phyloP scores from a whole-genome alignment of 2,888 invertebrate genomes.

The Sarcophaga subvicina region DNA sequence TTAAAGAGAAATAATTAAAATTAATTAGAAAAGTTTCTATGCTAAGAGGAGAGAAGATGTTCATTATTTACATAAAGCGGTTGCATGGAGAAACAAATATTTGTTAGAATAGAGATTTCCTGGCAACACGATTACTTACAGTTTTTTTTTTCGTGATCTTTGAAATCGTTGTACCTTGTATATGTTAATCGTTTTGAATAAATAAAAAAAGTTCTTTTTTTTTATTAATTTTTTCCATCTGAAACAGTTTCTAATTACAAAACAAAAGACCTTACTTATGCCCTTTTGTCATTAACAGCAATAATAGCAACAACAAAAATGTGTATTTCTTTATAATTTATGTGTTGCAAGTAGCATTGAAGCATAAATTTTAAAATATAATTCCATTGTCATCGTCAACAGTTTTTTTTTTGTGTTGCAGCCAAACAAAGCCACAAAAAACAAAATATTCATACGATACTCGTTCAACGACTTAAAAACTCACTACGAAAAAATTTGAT shows the following conservation, averaged over 20 bases:
- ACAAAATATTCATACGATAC: background rate
- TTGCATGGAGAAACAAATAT: conserved; percentile 16
- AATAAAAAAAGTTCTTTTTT: too few species aligned
- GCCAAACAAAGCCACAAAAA: conserved; percentile 33
- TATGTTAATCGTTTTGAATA: too few species aligned
- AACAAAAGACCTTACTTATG: conserved; percentile 9
- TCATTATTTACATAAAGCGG: too few species aligned
- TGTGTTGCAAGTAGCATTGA: conserved; percentile 54
- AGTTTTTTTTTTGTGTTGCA: conserved; percentile 51
- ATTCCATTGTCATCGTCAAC: conserved; percentile 65
- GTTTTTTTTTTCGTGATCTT: too few species aligned
- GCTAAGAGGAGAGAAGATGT: too few species aligned
- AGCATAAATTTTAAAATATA: conserved; percentile 67
- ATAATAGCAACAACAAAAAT: background rate
- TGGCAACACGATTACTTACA: too few species aligned
- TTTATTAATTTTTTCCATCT: too few species aligned
- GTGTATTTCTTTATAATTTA: conserved; percentile 43
- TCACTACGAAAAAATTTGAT: too few species aligned
- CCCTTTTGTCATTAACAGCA: conserved; percentile 23
- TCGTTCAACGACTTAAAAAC: too few species aligned
- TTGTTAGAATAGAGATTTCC: background rate
- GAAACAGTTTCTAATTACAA: too few species aligned
- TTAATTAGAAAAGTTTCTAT: background rate
- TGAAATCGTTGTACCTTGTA: too few species aligned
- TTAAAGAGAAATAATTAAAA: conserved; percentile 24